phyloP scores from a whole-genome alignment of 2,888 invertebrate species.

The Anarsia innoxiella region DNA sequence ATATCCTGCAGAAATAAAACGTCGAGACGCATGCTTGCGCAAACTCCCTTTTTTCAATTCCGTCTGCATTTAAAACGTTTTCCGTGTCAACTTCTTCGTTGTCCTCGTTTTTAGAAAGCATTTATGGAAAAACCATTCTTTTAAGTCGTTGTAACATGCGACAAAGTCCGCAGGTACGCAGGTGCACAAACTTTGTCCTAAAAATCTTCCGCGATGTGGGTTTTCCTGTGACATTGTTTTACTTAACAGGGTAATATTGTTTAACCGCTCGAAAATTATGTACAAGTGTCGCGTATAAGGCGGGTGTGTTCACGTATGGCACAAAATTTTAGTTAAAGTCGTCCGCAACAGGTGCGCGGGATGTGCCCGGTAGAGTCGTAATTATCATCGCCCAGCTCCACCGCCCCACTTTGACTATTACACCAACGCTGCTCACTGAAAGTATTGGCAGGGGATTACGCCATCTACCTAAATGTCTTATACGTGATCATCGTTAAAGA shows the following conservation, averaged over 20 bases:
- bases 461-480: conserved; percentile 1
- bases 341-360: conserved; percentile 66
- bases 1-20: conserved; percentile 3
- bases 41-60: conserved; percentile 4
- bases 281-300: conserved; percentile 53
- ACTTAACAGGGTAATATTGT: conserved; percentile 47
- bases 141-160: too few relatives aligned
- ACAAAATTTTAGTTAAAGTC: conserved; percentile 70
- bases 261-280: conserved; percentile 61
- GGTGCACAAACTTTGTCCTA: too few relatives aligned
- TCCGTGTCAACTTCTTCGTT: conserved; percentile 8
- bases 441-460: conserved; percentile 10
- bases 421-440: conserved; percentile 19
- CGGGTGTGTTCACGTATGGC: conserved; percentile 56
- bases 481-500: conserved; percentile 10
- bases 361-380: conserved; percentile 56
- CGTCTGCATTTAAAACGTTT: conserved; percentile 9
- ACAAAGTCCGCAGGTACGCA: too few relatives aligned
- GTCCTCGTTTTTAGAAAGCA: conserved; percentile 2
- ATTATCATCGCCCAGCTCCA: conserved; percentile 48
- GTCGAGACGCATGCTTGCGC: too few relatives aligned
- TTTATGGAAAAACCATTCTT: too few relatives aligned
- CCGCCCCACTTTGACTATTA: conserved; percentile 9
- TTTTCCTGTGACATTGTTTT: conserved; percentile 16
- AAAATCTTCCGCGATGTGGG: conserved; percentile 14